These are phyloP conservation scores for Mesembrinibis cayennensis DNA, from an alignment of 2,113 vertebrate genomes.

Conservation along the genomic window DNA sequence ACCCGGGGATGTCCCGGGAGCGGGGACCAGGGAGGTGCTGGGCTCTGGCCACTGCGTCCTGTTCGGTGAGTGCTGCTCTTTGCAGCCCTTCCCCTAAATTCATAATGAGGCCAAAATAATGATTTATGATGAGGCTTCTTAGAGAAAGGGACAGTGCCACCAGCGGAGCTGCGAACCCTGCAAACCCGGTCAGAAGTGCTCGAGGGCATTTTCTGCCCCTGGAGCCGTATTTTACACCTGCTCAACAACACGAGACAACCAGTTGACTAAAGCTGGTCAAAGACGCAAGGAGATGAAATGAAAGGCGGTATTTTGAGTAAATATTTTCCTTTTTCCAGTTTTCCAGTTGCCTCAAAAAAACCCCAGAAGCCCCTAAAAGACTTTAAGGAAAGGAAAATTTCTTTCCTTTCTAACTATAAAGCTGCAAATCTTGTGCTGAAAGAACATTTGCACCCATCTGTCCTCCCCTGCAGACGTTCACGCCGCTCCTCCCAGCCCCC, in stretches of 20 bases:
- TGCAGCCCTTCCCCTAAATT: background rate
- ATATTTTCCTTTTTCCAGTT: background rate
- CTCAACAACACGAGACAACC: background rate
- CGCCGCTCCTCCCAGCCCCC: background rate
- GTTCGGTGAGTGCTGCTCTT: background rate
- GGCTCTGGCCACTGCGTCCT: background rate
- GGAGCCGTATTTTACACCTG: background rate
- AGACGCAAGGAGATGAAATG: rapidly evolving
- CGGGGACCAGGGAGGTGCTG: background rate
- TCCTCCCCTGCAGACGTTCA: background rate
- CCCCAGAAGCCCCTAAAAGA: background rate
- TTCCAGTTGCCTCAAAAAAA: background rate
- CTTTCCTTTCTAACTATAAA: background rate
- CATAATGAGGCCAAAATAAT: background rate
- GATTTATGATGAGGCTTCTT: background rate
- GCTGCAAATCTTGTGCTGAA: background rate
- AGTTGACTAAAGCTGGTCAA: background rate
- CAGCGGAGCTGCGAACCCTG: background rate
- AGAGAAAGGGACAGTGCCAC: background rate
- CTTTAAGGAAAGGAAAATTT: background rate
- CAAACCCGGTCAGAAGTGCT: background rate
- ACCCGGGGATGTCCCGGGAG: background rate
- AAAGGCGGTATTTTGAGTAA: background rate
- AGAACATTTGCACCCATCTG: background rate
- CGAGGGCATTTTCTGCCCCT: rapidly evolving